Base-by-base conservation (phyloP, 2,113 vertebrate genomes). In the Gnathonemus longibarbis region DNA sequence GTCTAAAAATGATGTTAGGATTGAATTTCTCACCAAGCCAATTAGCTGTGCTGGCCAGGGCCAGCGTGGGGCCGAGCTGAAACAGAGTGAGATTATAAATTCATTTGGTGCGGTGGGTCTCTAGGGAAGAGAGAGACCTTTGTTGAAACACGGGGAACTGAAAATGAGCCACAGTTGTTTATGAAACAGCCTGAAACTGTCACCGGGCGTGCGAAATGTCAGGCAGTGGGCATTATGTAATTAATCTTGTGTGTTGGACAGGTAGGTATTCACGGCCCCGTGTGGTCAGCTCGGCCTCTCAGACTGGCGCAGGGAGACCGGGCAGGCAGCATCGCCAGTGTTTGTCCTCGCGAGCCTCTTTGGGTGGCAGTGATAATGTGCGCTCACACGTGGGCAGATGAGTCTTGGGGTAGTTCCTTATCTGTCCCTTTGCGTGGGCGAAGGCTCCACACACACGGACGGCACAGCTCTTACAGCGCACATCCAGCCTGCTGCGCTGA, bases 401-500 rank as follows among this genome's bases (percentile, higher is more conserved):
- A 53, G 45, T 62, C 35, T 88, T 66, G 31, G 56, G 87, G 87
- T 49, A 46, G 53, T 42, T 90, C 56, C 62, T 87, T 90, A 87
- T 90, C 89, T 70, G 62, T 90, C 21, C 39, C 70, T 86, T 21
- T 89, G 49, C 50, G 89, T 90, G 19, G 50, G 84, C 56, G 87
- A 88, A 52, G 87, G 87, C 39, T 88, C 87, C 87, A 62, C 53
- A 24, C 87, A 45, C 5, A n/a, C 56, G 0, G 19, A 50, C 21
- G 50, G 5, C 84, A 48, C 5, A 27, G 24, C 48, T 7, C n/a
- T 35, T 45, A 49, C 49, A 39, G 15, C 0, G 42, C 8, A 39
- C 85, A 15, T 10, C 10, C 5, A 88, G 9, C n/a, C 17, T 6
- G 31, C 35, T 2, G 35, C 2, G 56, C 56, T 88, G 87, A 88